phyloP scores from a whole-genome alignment of 2,113 vertebrate species.

The Limanda limanda region DNA sequence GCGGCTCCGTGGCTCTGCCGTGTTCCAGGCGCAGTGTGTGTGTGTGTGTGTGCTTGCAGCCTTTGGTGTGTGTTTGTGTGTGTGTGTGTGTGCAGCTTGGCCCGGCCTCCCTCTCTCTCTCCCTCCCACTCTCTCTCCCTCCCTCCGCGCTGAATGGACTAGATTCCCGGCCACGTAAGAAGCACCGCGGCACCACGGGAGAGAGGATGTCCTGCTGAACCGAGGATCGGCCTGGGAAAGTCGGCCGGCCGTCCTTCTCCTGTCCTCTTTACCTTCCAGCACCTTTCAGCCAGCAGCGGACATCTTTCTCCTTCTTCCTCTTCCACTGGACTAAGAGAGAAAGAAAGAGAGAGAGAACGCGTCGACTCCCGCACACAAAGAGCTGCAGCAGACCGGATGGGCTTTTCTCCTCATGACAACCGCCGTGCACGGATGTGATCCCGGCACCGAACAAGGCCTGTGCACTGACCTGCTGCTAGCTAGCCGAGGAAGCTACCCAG shows the following conservation, averaged over 20 bases:
- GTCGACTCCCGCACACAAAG: conserved; percentile 67
- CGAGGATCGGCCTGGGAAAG: conserved; percentile 83
- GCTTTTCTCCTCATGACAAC: conserved; percentile 68
- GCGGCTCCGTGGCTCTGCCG: conserved; percentile 43
- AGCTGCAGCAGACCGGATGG: conserved; percentile 62
- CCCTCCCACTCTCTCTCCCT: conserved; percentile 41
- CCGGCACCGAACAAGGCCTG: conserved; percentile 77
- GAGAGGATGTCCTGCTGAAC: conserved; percentile 87
- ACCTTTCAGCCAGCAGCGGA: conserved; percentile 51
- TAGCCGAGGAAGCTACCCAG: conserved; percentile 70
- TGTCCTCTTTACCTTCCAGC: conserved; percentile 38
- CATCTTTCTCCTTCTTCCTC: conserved; percentile 30
- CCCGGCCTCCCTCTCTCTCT: conserved; percentile 52
- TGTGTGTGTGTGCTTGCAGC: conserved; percentile 41
- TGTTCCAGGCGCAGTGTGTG: conserved; percentile 46
- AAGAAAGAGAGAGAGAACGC: conserved; percentile 47
- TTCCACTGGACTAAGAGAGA: conserved; percentile 48
- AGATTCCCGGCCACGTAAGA: conserved; percentile 89
- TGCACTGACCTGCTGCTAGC: conserved; percentile 75
- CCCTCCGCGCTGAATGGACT: conserved; percentile 81
- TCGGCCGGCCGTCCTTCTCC: conserved; percentile 81
- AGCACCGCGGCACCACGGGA: conserved; percentile 79
- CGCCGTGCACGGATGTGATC: conserved; percentile 78
- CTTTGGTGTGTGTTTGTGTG: background rate
- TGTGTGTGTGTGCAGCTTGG: conserved; percentile 69